These are phyloP conservation scores for Napeogenes sylphis DNA, from an alignment of 2,888 invertebrate species.

Conservation along the genomic window DNA sequence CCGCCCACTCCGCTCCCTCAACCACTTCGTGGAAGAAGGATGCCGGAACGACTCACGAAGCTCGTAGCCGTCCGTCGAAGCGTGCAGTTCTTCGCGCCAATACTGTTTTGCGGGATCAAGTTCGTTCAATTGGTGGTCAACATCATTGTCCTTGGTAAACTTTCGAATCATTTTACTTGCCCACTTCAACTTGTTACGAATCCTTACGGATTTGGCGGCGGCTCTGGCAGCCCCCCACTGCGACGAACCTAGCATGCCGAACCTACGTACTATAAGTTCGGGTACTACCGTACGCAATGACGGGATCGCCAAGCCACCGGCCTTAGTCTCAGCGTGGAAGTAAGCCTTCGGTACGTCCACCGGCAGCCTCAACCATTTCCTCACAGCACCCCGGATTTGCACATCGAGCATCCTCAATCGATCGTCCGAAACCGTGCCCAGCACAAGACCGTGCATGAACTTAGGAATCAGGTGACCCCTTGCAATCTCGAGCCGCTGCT, in stretches of 20 bases:
- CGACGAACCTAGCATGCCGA: slow-evolving; percentile 32
- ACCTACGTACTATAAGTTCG: slow-evolving; percentile 19
- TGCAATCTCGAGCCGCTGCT: slow-evolving; percentile 28
- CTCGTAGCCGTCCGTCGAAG: slow-evolving; percentile 12
- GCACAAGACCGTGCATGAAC: slow-evolving; percentile 44
- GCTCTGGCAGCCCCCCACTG: slow-evolving; percentile 31
- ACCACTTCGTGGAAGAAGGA: slow-evolving; percentile 22
- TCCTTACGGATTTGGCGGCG: slow-evolving; percentile 29
- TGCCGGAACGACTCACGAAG: slow-evolving; percentile 14
- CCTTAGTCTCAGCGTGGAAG: slow-evolving; percentile 37
- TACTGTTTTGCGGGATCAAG: slow-evolving; percentile 7
- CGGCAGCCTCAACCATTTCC: slow-evolving; percentile 42
- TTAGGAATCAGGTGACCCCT: slow-evolving; percentile 45
- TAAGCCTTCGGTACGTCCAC: slow-evolving; percentile 36
- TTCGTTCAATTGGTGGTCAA: neutral
- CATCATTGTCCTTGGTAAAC: slow-evolving; percentile 11
- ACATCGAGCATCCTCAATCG: slow-evolving; percentile 42
- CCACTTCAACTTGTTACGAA: slow-evolving; percentile 28
- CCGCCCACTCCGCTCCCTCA: slow-evolving; percentile 26
- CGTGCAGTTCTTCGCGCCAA: slow-evolving; percentile 11
- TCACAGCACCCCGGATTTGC: slow-evolving; percentile 36
- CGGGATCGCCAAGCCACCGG: slow-evolving; percentile 19
- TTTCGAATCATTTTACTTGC: slow-evolving; percentile 17
- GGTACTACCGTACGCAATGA: neutral
- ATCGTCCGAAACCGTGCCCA: slow-evolving; percentile 37